Percentiles rank a stretch among this genome's conserved stretches.
Conservation (phyloP, 2,888 invertebrate genomes). For the Pammene aurita region DNA sequence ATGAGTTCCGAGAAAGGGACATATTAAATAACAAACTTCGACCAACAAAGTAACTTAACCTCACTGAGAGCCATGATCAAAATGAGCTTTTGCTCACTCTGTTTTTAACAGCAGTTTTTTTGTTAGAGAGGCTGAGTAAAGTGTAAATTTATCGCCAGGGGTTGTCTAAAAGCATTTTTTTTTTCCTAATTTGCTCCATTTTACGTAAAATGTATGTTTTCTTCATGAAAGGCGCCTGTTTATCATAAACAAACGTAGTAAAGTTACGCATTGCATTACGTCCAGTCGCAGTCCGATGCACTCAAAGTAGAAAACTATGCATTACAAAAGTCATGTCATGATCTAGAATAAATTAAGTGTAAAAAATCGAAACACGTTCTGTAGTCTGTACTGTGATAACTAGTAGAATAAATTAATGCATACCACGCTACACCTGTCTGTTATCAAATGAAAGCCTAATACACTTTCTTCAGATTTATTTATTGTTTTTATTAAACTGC, state of each 20-base stretch:
- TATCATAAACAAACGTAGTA: slow-evolving; percentile 9
- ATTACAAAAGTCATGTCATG: slow-evolving; percentile 35
- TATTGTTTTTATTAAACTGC: no score
- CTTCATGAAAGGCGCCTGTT: slow-evolving; percentile 4
- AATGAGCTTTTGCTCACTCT: no score
- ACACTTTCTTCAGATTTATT: neutral
- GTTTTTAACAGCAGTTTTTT: no score
- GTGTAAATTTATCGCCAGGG: no score
- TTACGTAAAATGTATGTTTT: no score
- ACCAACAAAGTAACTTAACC: no score
- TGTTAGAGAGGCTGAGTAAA: no score
- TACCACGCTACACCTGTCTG: neutral
- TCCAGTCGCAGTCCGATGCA: slow-evolving; percentile 32
- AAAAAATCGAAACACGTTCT: slow-evolving; percentile 27
- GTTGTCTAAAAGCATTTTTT: no score
- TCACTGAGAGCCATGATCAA: no score
- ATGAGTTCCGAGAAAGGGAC: no score
- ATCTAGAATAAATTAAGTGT: slow-evolving; percentile 30
- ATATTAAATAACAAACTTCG: no score
- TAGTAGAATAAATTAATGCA: neutral
- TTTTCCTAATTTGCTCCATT: no score
- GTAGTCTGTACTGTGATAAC: slow-evolving; percentile 8
- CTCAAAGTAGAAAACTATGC: slow-evolving; percentile 40
- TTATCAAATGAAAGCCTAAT: neutral
- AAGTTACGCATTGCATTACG: slow-evolving; percentile 26